Evolutionary conservation across 2,113 vertebrate genomes (phyloP).

Genomic region (Oreochromis spilurus): DNA sequence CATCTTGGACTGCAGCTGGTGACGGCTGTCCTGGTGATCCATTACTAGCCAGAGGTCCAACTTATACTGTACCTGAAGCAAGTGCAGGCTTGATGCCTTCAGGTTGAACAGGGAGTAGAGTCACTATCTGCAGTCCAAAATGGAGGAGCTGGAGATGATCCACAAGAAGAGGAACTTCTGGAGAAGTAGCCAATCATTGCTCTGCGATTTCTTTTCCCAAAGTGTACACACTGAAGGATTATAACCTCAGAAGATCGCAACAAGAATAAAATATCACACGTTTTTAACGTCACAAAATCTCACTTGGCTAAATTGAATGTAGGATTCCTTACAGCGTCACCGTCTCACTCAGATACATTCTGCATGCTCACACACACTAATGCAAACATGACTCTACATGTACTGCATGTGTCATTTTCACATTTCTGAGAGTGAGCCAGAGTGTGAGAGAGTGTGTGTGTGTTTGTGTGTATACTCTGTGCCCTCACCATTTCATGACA

Average conservation of each 20-base stretch:
- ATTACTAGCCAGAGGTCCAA: background rate
- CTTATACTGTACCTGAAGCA: background rate
- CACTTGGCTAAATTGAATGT: background rate
- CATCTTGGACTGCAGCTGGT: background rate
- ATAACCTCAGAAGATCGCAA: background rate
- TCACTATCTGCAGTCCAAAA: background rate
- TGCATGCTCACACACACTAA: background rate
- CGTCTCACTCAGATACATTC: background rate
- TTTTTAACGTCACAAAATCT: background rate
- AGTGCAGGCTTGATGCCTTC: background rate
- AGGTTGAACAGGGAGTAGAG: background rate
- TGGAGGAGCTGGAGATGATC: background rate
- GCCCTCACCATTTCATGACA: conserved; percentile 91
- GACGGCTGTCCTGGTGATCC: background rate
- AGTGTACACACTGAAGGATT: background rate
- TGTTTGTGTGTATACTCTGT: background rate
- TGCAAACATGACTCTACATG: background rate
- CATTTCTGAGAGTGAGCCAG: background rate
- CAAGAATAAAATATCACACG: background rate
- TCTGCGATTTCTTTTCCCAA: background rate
- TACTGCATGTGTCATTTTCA: background rate
- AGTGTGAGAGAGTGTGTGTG: background rate
- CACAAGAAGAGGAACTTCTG: background rate
- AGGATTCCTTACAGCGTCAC: background rate
- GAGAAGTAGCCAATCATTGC: background rate